phyloP scores from a whole-genome alignment of 2,797 vertebrate genomes.

The Falco concolor region DNA sequence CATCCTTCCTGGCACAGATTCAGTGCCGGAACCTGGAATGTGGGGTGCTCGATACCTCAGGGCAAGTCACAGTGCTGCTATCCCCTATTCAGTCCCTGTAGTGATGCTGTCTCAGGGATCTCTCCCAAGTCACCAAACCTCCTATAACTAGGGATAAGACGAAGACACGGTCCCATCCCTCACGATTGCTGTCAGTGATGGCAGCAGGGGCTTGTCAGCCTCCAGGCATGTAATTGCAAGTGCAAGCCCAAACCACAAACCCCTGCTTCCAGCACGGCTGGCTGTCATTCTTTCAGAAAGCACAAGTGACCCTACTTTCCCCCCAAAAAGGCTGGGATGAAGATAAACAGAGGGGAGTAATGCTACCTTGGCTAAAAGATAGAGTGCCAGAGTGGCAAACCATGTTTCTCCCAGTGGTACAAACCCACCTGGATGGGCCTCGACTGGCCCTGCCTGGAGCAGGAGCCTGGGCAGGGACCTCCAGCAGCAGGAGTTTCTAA shows the following conservation, averaged over 20 bases:
- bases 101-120: neutral
- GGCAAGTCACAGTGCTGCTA: neutral
- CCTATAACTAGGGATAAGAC: neutral
- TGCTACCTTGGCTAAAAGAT: neutral
- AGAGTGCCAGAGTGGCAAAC: neutral
- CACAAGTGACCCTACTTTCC: neutral
- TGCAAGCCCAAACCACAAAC: neutral
- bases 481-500: neutral
- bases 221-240: neutral
- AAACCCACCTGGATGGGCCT: fast-evolving
- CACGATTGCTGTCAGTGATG: fast-evolving
- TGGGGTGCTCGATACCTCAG: neutral
- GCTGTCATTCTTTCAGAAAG: neutral
- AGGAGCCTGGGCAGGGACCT: neutral
- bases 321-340: neutral
- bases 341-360: neutral
- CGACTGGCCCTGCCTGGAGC: neutral
- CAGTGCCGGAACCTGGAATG: neutral
- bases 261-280: neutral
- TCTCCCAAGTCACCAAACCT: neutral
- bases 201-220: fast-evolving
- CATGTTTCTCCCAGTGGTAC: fast-evolving
- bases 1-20: neutral
- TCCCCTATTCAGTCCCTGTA: neutral
- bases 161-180: neutral